These are phyloP conservation scores for Eupithecia dodoneata DNA, from an alignment of 2,888 invertebrate species.

Conservation along the genomic window DNA sequence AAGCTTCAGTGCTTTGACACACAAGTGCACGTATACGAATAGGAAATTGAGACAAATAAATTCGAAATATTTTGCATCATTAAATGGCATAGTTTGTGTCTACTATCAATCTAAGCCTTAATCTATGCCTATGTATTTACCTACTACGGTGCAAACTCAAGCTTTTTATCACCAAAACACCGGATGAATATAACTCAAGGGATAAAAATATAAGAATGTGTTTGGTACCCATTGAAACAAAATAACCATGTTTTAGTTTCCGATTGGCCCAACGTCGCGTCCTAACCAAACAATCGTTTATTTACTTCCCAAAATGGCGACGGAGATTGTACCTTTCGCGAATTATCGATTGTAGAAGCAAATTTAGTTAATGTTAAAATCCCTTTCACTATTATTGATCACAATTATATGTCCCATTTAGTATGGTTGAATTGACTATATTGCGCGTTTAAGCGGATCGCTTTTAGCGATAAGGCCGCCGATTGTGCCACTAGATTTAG, in stretches of 20 bases:
- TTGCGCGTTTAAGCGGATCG: neutral
- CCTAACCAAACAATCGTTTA: conserved; percentile 19
- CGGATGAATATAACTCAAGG: neutral
- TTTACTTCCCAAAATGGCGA: conserved; percentile 11
- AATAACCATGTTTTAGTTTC: conserved; percentile 15
- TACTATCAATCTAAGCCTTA: no score
- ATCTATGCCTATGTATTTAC: no score
- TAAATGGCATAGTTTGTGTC: no score
- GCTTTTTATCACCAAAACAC: neutral
- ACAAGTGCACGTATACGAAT: no score
- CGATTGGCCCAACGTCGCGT: conserved; percentile 14
- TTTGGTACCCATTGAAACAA: neutral
- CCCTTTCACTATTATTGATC: neutral
- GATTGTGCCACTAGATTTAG: no score
- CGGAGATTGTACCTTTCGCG: neutral
- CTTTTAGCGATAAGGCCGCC: no score
- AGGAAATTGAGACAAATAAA: no score
- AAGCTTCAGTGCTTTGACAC: no score
- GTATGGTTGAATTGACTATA: no score
- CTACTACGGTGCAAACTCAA: neutral
- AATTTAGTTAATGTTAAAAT: neutral
- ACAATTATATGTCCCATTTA: neutral
- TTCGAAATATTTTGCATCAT: no score
- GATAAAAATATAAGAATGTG: neutral
- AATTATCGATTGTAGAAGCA: conserved; percentile 9